Base-by-base conservation (phyloP, 53 echinoderm and acorn worm genomes). In the Hippasteria phrygiana region DNA sequence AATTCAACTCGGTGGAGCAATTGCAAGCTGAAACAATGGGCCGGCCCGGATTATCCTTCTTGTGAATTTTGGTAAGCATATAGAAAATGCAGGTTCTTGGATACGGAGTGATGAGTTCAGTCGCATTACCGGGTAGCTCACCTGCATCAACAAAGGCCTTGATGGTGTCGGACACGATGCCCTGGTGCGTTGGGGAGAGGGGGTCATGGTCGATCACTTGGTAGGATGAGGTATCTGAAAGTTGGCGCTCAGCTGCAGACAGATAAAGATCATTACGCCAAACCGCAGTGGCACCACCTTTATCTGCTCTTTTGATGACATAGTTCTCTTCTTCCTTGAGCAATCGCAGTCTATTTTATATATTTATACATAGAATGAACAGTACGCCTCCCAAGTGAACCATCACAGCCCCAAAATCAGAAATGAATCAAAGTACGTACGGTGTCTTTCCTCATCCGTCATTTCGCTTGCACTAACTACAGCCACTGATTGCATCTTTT, bases 1-100 rank as follows among this genome's bases (percentile, higher is more conserved):
- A 84, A 3, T 69, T 84, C 32, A 41, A 45, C 12, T 84, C 85
- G 41, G 85, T 84, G 42, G 85, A 70, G 34, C 85, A 69, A 43
- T 43, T 67, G 45, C 85, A 84, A 43, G 85, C 71, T 29, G 85
- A 84, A 43, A 67, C 85, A 84, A 84, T 84, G 13, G 71, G 85
- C 7, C 85, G 85, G 28, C 71, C 85, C 5, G 69, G 85, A 32
- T 37, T 84, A 28, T 47, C 48, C 5, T 38, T 18, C 65, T 69
- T 84, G 35, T 84, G 85, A 70, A 84, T 84, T 34, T 70, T 80
- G 35, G 80, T 59, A 5, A 80, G 80, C 18, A 80, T n/a, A 45
- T 80, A 80, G 62, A 80, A 80, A 24, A 41, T 2, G 1, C 62
- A 35, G 4, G 80, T 55, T 32, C 80, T 32, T 3, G 70, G 46